phyloP scores from a whole-genome alignment of 2,888 invertebrate species.

The Ormyrus pomaceus region DNA sequence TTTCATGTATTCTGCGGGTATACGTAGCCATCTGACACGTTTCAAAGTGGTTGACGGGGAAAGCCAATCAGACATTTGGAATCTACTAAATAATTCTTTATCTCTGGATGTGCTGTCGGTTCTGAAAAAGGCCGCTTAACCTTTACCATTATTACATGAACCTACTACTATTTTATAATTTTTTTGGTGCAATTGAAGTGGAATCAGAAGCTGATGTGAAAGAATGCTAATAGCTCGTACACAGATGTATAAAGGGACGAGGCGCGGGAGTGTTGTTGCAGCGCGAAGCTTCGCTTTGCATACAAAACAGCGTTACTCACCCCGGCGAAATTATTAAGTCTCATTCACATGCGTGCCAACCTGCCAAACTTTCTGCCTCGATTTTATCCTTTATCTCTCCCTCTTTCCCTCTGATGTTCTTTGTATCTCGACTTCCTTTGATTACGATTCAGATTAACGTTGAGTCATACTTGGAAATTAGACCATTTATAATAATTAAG shows the following conservation, averaged over 20 bases:
- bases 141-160: too few species aligned
- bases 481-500: too few species aligned
- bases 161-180: too few species aligned
- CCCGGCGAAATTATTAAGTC: constrained; percentile 39
- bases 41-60: too few species aligned
- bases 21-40: too few species aligned
- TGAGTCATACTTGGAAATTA: too few species aligned
- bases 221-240: constrained; percentile 1
- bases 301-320: constrained; percentile 36
- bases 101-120: too few species aligned
- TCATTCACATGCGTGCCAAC: constrained; percentile 33
- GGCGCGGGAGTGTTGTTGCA: constrained; percentile 1
- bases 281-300: constrained; percentile 19
- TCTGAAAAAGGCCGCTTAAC: too few species aligned
- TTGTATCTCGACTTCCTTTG: background rate
- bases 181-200: background rate
- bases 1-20: too few species aligned
- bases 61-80: too few species aligned
- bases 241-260: too few species aligned
- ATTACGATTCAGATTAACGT: background rate
- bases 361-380: constrained; percentile 2
- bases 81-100: too few species aligned
- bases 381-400: background rate
- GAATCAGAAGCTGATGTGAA: background rate
- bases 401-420: background rate